Percentiles rank a stretch among this genome's conserved stretches.
These are phyloP conservation scores for Tetraodon nigroviridis DNA, from an alignment of 2,113 vertebrate species.

Conservation along the genomic window DNA sequence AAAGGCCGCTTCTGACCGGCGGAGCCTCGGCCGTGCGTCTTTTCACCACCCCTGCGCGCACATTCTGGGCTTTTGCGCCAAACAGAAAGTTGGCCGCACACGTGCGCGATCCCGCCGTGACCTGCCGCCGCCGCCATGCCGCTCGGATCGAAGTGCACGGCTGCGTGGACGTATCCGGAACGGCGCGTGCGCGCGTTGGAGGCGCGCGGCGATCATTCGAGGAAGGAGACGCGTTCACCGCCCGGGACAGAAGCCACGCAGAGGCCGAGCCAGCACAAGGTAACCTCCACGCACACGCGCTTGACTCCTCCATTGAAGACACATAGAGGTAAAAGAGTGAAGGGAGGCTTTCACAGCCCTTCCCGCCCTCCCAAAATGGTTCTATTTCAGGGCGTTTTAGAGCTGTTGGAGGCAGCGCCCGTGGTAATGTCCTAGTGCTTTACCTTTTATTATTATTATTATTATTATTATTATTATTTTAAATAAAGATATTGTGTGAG, in stretches of 20 bases:
- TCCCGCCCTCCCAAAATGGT: too few species aligned
- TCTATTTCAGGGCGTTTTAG: too few species aligned
- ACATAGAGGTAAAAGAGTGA: too few species aligned
- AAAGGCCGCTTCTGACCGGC: background rate
- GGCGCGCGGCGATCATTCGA: constrained; percentile 23
- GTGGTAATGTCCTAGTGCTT: too few species aligned
- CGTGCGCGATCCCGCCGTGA: constrained; percentile 62
- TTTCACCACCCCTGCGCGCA: background rate
- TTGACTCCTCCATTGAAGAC: background rate
- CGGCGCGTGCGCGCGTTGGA: constrained; percentile 21
- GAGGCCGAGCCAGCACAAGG: constrained; percentile 28
- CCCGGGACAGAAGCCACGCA: constrained; percentile 41
- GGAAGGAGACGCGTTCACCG: constrained; percentile 13
- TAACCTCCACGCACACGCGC: constrained; percentile 10
- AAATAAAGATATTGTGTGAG: constrained; percentile 8
- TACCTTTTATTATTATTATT: too few species aligned
- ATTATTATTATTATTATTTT: too few species aligned
- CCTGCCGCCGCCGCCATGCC: constrained; percentile 67
- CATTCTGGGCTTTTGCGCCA: background rate
- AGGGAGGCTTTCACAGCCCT: too few species aligned
- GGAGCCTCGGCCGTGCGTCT: background rate
- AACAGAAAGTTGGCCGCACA: background rate
- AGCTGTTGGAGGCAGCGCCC: too few species aligned
- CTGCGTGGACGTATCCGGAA: constrained; percentile 2
- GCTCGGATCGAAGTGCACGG: constrained; percentile 52